Conservation (phyloP, 2,113 vertebrate species). For the Camelus dromedarius region DNA sequence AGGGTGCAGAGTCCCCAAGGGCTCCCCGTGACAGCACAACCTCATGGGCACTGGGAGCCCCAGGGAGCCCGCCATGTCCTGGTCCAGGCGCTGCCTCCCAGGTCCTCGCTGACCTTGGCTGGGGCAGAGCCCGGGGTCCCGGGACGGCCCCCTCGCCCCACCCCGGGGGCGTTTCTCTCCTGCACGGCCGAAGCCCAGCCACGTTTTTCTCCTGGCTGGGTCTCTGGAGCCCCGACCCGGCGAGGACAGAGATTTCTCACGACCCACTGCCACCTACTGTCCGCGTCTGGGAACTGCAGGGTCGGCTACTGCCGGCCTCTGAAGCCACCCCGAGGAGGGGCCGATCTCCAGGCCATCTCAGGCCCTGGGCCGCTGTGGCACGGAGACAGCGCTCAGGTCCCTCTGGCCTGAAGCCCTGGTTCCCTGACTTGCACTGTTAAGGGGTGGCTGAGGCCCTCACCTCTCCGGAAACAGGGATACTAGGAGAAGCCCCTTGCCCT, state of each 20-base stretch:
- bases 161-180: slow-evolving; percentile 55
- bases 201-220: slow-evolving; percentile 79
- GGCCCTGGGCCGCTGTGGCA: too few species aligned
- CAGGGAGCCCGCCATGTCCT: background rate
- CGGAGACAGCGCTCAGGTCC: background rate
- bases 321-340: background rate
- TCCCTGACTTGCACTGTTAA: background rate
- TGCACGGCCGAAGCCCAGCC: slow-evolving; percentile 75
- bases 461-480: rapidly evolving
- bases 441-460: background rate
- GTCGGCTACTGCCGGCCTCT: background rate
- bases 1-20: background rate
- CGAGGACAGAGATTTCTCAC: slow-evolving; percentile 74
- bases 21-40: background rate
- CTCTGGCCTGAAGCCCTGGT: background rate
- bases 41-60: background rate
- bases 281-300: slow-evolving; percentile 52
- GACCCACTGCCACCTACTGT: slow-evolving; percentile 82
- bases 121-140: slow-evolving; percentile 1
- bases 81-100: background rate
- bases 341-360: background rate
- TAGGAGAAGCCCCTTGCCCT: background rate
- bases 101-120: slow-evolving; percentile 57
- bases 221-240: background rate
- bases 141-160: slow-evolving; percentile 41